Conservation (phyloP, 1,140 invertebrate genomes). For the Sinonovacula constricta region DNA sequence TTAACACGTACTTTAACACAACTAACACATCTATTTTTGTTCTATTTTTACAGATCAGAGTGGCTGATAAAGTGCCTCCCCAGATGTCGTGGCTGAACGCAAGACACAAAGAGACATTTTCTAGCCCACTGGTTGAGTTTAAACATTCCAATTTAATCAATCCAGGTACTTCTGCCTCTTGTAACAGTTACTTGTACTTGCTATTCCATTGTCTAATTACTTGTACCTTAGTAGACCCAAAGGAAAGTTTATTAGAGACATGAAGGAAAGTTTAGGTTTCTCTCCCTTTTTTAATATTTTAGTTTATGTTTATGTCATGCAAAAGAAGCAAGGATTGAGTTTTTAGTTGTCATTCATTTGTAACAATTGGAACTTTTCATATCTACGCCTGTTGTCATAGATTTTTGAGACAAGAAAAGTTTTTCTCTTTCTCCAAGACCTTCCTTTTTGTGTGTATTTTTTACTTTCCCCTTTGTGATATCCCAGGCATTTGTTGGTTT, state of each 20-base stretch:
- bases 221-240: too few relatives aligned
- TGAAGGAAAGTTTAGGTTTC: too few relatives aligned
- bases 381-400: too few relatives aligned
- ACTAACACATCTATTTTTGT: background rate
- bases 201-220: too few relatives aligned
- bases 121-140: constrained; percentile 89
- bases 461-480: too few relatives aligned
- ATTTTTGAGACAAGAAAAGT: too few relatives aligned
- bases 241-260: too few relatives aligned
- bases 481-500: too few relatives aligned
- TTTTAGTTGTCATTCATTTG: too few relatives aligned
- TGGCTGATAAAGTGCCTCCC: constrained; percentile 95
- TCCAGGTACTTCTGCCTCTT: constrained; percentile 83
- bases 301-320: background rate
- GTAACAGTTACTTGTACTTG: background rate
- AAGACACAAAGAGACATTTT: constrained; percentile 85
- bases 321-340: background rate
- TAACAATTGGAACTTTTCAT: too few relatives aligned
- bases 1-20: background rate
- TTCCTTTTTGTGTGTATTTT: too few relatives aligned
- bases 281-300: background rate
- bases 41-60: constrained; percentile 82
- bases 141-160: constrained; percentile 94
- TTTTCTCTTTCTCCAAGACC: too few relatives aligned
- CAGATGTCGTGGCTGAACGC: constrained; percentile 93